Evolutionary conservation across 2,888 invertebrate species (phyloP).

Genomic region (Drosophila vallismaia): DNA sequence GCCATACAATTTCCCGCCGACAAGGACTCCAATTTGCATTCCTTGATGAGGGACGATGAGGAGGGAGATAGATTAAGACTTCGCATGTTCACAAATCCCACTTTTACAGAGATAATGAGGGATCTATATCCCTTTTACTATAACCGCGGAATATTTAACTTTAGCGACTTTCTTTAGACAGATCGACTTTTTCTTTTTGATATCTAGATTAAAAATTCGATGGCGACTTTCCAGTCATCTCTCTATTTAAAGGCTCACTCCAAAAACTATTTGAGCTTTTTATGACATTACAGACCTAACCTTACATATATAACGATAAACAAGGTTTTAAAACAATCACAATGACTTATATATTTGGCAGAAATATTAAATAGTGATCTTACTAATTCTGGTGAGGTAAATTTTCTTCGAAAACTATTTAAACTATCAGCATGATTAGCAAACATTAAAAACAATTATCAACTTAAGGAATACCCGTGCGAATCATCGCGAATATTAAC

Average conservation of each 20-base stretch:
- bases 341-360: too few relatives aligned
- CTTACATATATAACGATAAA: too few relatives aligned
- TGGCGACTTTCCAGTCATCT: too few relatives aligned
- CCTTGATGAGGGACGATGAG: constrained; percentile 43
- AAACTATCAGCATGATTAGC: background rate
- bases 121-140: constrained; percentile 78
- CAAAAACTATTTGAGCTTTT: too few relatives aligned
- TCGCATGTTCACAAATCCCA: constrained; percentile 60
- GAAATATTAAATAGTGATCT: too few relatives aligned
- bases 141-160: constrained; percentile 67
- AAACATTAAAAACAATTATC: background rate
- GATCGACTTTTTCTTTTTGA: too few relatives aligned
- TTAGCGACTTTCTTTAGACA: constrained; percentile 40
- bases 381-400: too few relatives aligned
- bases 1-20: constrained; percentile 51
- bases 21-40: constrained; percentile 55
- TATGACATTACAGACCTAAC: too few relatives aligned
- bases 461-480: background rate
- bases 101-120: constrained; percentile 64
- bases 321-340: too few relatives aligned
- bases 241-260: too few relatives aligned
- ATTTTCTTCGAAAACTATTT: too few relatives aligned
- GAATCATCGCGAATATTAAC: background rate
- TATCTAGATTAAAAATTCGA: too few relatives aligned
- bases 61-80: constrained; percentile 54